Percentiles rank a stretch among this genome's conserved stretches.
phyloP scores from a whole-genome alignment of 2,113 vertebrate species.

The Fregata magnificens region DNA sequence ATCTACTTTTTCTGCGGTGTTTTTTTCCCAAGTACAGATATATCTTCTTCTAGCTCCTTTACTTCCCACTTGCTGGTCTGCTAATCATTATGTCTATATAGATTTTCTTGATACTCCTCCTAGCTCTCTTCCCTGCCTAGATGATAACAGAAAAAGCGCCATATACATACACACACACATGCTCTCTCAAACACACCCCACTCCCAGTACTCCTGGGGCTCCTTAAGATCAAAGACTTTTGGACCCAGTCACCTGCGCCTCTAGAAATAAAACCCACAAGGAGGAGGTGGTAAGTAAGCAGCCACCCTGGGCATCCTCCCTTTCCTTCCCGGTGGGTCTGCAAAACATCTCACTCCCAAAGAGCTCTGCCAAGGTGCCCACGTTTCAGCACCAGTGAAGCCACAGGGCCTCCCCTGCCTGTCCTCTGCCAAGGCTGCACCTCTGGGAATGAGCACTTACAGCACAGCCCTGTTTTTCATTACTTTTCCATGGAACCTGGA shows the following conservation, averaged over 20 bases:
- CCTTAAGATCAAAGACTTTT: background rate
- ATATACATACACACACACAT: background rate
- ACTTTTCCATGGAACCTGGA: background rate
- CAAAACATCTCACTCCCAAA: background rate
- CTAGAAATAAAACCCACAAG: background rate
- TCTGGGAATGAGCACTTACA: background rate
- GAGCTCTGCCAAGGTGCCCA: background rate
- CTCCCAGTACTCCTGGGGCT: background rate
- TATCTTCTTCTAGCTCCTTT: background rate
- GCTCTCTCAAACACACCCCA: background rate
- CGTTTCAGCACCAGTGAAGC: background rate
- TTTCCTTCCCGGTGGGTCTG: background rate
- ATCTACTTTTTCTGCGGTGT: background rate
- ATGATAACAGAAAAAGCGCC: background rate
- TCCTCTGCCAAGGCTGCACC: background rate
- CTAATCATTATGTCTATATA: background rate
- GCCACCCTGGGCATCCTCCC: background rate
- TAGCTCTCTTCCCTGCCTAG: background rate
- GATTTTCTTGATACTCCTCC: background rate
- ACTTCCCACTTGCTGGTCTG: background rate
- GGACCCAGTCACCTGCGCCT: rapidly evolving
- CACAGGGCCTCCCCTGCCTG: background rate
- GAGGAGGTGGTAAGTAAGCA: background rate
- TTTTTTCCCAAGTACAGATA: background rate
- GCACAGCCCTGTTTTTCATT: background rate